Base-by-base conservation (phyloP, 2,113 vertebrate species). In the Gnathonemus longibarbis region DNA sequence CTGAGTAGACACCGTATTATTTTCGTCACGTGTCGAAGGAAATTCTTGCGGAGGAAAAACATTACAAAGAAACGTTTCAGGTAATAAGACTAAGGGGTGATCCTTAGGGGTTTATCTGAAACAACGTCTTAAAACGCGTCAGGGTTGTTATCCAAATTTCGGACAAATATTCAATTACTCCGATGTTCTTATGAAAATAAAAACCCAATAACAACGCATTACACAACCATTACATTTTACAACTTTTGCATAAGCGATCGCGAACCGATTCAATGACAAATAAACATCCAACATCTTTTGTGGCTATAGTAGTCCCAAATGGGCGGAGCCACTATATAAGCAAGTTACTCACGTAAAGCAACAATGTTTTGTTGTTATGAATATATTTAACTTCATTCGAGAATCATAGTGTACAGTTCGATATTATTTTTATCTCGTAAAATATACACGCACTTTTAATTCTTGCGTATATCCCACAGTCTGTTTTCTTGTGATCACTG, bases 271-370 rank as follows among this genome's bases (percentile, higher is more conserved):
- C 49, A 24, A 46, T 53, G 53, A 85, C 39, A 46, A 24, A 89
- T 84, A 58, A 53, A 84, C 45, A 84, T 24, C 24, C 83, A 8
- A 58, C 24, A 31, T 35, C 35, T 50, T 46, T 84, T 27, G 80
- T 42, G 74, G 35, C 10, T 49, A 50, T 53, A n/a, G 77, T 52
- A n/a, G 46, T 80, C 89, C 84, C 89, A 42, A 46, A 87, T 87
- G 89, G 89, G 89, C 58, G 89, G 89, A 90, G 89, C 87, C 89
- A 74, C 83, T 90, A 52, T 50, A 74, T 74, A 90, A 85, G 56
- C 89, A 74, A 90, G 84, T 87, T 70, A 50, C 84, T 53, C 58
- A 77, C 56, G n/a, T 74, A 90, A 90, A 49, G 62, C 58, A 90
- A 77, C 66, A 90, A 74, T 62, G 58, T 27, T 66, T 90, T 70